Evolutionary conservation across 2,888 invertebrate species (phyloP), one percentile per base, ranked within the genome.

Genomic region (Mechanitis mazaeus): DNA sequence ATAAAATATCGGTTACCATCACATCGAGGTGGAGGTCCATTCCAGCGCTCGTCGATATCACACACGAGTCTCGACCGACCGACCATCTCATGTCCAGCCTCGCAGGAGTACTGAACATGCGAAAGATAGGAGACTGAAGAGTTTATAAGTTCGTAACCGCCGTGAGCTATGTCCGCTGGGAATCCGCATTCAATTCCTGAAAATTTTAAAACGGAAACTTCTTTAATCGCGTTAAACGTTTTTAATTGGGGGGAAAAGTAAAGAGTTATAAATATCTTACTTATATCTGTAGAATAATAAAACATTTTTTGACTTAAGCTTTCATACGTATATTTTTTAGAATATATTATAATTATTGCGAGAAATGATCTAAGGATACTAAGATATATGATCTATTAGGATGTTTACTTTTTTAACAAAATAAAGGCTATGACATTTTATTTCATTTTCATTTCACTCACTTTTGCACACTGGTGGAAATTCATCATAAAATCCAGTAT

Each of bases 391-490:
- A 20, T 28, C 31, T 4, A 50, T 50, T 2, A 4, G 4, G 7
- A 3, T 9, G 31, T 20, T 20, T 20, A 28, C 2, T 28, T 31
- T 7, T 6, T 20, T 1, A 47, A 1, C 5, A n/a, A 50, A 50
- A 2, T 50, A 5, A 31, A 1, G 7, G 50, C 20, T 20, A 20
- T 20, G 28, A 3, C 7, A 20, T 50, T 20, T 20, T 20, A 28
- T 28, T 4, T 5, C 2, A 31, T 50, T 50, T 11, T 2, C 7
- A 11, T 11, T 31, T 9, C 2, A 50, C 50, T 94, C 87, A 97
- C 97, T 93, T 93, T 96, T 96, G 83, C 97, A 97, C 54, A 97
- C 96, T 0, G 97, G 97, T 42, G 97, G 96, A 77, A 97, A 97
- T 80, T 97, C 97, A 72, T 96, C 96, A 79, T 96, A 97, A 86